A percentile compares a stretch with the other conserved stretches of the same genome.
These are phyloP conservation scores for Tetranychus truncatus DNA, from an alignment of 2,888 invertebrate genomes.

Conservation along the genomic window DNA sequence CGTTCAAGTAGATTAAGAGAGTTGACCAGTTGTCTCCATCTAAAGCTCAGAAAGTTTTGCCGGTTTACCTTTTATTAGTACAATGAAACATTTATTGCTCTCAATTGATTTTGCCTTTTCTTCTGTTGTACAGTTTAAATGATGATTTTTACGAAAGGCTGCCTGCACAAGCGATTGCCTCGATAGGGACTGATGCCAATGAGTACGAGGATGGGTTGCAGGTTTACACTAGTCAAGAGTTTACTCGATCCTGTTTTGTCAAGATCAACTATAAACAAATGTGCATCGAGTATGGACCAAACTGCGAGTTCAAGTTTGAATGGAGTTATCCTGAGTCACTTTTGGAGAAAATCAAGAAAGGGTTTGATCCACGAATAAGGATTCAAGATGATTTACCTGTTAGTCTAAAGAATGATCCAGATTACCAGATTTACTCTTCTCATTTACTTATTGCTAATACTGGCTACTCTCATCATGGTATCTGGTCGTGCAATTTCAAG, in stretches of 20 bases:
- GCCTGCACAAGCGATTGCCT: not conserved
- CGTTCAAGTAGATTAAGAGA: no score
- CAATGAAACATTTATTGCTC: not conserved
- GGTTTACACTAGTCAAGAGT: not conserved
- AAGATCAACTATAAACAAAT: not conserved
- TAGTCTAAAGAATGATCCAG: not conserved
- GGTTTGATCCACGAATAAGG: not conserved
- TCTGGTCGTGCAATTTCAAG: slow-evolving; percentile 5
- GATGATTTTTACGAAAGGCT: not conserved
- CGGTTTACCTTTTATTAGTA: no score
- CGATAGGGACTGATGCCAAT: not conserved
- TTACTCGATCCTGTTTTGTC: not conserved
- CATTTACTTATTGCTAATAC: not conserved
- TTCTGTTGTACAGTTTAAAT: not conserved
- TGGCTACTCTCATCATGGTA: slow-evolving; percentile 2
- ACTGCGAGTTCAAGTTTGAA: not conserved
- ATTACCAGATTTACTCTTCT: not conserved
- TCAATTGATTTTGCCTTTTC: not conserved
- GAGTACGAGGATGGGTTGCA: not conserved
- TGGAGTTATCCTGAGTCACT: not conserved
- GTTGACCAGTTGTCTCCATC: no score
- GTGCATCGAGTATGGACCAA: slow-evolving; percentile 2
- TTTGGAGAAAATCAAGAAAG: not conserved
- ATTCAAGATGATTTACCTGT: slow-evolving; percentile 6
- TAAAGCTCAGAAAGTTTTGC: no score